These are phyloP conservation scores for Blastobasis lacticolella DNA, from an alignment of 2,888 invertebrate species.

Conservation along the genomic window DNA sequence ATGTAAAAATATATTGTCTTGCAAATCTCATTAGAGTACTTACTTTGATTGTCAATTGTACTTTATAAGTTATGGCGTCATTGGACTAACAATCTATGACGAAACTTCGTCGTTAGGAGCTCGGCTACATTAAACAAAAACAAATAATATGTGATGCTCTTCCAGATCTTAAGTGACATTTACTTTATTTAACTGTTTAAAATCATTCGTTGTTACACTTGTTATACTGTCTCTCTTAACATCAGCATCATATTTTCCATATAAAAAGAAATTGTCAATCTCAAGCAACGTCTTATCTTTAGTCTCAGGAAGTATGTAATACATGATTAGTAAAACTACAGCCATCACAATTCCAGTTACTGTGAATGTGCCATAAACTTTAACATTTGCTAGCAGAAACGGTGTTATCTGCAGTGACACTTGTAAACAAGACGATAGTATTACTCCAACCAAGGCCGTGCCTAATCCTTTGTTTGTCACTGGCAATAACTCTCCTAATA, in stretches of 20 bases:
- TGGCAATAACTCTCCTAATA: slow-evolving; percentile 49
- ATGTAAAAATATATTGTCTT: no score
- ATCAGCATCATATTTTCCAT: slow-evolving; percentile 11
- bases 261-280: slow-evolving; percentile 31
- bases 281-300: slow-evolving; percentile 34
- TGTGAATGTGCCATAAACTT: slow-evolving; percentile 28
- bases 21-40: no score
- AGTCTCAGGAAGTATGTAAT: slow-evolving; percentile 32
- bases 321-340: slow-evolving; percentile 20
- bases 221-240: background rate
- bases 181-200: no score
- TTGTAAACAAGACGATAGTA: slow-evolving; percentile 29
- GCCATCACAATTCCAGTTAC: slow-evolving; percentile 19
- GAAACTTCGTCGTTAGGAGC: no score
- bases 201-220: no score
- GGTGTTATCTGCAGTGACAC: slow-evolving; percentile 36
- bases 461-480: slow-evolving; percentile 42
- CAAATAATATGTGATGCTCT: no score
- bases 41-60: no score
- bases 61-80: no score
- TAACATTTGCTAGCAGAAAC: slow-evolving; percentile 25
- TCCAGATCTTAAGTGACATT: no score
- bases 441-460: slow-evolving; percentile 26
- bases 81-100: no score
- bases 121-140: no score